Evolutionary conservation across 2,113 vertebrate genomes (phyloP), one percentile per base, ranked within the genome.

Genomic region (Tursiops truncatus): DNA sequence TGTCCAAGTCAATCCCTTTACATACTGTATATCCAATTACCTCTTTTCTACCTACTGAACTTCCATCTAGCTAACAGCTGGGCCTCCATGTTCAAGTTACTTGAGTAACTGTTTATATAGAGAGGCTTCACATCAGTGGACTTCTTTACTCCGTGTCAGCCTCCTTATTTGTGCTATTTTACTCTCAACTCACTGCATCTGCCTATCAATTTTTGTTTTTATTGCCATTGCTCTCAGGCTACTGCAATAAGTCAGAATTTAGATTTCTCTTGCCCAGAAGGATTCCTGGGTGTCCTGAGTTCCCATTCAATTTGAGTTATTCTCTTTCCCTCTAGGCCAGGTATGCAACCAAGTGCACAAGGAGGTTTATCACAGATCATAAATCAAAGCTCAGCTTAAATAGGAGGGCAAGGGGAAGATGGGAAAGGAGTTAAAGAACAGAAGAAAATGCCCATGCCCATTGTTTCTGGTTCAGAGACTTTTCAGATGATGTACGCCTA

Each of bases 161-260:
- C 58, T 94, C 60, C 31, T 87, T 90, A 89, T 53, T 88, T 80
- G 73, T 53, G 41, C 86, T 58, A 60, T 97, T 97, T 90, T 80
- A 95, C 83, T 95, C 47, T 96, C 87, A 76, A 53, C 28, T 71
- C 76, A 41, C n/a, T 94, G 14, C 36, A 90, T 93, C 92, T 91
- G 63, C 65, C 38, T 90, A 92, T 90, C 4, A 56, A 89, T 89
- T 87, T 96, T 73, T 88, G 33, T 44, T 62, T 33, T 83, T 50
- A 1, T 47, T 93, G 31, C 6, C 80, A 26, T 94, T 76, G 79
- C 89, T 95, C 77, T 91, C 25, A 65, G 84, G 28, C 81, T 84
- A 25, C 11, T 50, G 68, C 74, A 93, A 91, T 70, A 36, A 96
- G 60, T 79, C 70, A 95, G 84, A 96, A 96, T 92, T 92, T 95